phyloP scores from a whole-genome alignment of 2,888 invertebrate species.

The Onchidella celtica region DNA sequence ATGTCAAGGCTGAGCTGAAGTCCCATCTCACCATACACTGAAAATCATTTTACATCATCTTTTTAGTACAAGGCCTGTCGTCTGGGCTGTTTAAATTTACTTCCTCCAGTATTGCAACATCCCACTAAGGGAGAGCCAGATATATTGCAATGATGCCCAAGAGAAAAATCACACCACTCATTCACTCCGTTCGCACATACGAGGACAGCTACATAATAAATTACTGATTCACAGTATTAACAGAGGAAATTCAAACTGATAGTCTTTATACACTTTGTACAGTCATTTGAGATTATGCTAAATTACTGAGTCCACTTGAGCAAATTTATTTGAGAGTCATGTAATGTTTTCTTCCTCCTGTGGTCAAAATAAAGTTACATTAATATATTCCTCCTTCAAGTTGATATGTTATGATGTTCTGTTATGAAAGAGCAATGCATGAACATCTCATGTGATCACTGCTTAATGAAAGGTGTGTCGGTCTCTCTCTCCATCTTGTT shows the following conservation, averaged over 20 bases:
- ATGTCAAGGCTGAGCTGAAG: too few relatives aligned
- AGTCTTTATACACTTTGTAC: constrained; percentile 36
- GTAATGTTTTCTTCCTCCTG: not conserved
- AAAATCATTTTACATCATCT: too few relatives aligned
- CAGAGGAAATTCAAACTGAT: constrained; percentile 14
- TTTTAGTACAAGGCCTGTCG: too few relatives aligned
- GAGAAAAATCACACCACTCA: not conserved
- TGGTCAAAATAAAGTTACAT: not conserved
- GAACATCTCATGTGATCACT: too few relatives aligned
- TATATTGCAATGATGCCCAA: not conserved
- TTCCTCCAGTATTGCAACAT: too few relatives aligned
- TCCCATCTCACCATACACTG: too few relatives aligned
- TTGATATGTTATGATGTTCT: not conserved
- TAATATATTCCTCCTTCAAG: not conserved
- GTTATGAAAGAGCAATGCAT: too few relatives aligned
- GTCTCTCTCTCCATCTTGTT: too few relatives aligned
- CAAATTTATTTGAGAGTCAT: constrained; percentile 22
- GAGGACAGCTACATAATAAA: constrained; percentile 27
- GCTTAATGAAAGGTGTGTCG: too few relatives aligned
- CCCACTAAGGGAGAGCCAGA: too few relatives aligned
- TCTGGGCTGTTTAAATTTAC: too few relatives aligned
- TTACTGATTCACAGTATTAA: constrained; percentile 8
- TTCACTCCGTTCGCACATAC: too few relatives aligned
- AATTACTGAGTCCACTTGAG: constrained; percentile 31
- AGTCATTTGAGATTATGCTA: constrained; percentile 29